Base-by-base conservation (phyloP, 2,888 invertebrate species). In the Tiliacea citrago region DNA sequence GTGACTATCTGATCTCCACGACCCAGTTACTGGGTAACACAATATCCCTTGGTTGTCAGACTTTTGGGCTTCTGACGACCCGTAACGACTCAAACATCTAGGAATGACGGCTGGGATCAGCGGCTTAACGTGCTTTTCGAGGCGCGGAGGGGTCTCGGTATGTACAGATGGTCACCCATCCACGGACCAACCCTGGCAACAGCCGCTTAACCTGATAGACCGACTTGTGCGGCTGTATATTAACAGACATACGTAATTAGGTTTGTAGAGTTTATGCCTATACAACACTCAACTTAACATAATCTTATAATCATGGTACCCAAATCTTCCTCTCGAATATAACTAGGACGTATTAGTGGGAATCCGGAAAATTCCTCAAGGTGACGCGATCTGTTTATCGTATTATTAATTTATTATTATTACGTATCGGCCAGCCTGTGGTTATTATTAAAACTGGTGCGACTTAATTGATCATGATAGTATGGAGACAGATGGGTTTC, bases 341-440 rank as follows among this genome's bases (percentile, higher is more conserved):
- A 55, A 29, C 35, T 42, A 16, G 4, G 13, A 35, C 4, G 24
- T 18, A 39, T 73, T 68, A 21, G 9, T 1, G n/a, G 49, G 65
- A 75, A 66, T 55, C 51, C 65, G 69, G 77, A 69, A 81, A 69
- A 62, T 62, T 68, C 16, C 21, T 45, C 77, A 76, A 79, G 79
- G 69, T 58, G 9, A 53, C 5, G 24, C 5, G 35, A 39, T 6
- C 60, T 66, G 76, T 81, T 75, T 57, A 81, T 65, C 42, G 7
- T 58, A 66, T 39, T 73, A 79, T 35, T 61, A 39, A 39, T 74
- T 79, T 79, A 73, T 73, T 68, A 51, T 70, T 70, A 77, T 58
- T 69, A 51, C 45, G 16, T 18, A 63, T 68, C 45, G 58, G 45
- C 63, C 29, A 39, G 68, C 49, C 21, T 42, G 21, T 42, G 24